phyloP scores from a whole-genome alignment of 2,113 vertebrate genomes.

The Balaeniceps rex region DNA sequence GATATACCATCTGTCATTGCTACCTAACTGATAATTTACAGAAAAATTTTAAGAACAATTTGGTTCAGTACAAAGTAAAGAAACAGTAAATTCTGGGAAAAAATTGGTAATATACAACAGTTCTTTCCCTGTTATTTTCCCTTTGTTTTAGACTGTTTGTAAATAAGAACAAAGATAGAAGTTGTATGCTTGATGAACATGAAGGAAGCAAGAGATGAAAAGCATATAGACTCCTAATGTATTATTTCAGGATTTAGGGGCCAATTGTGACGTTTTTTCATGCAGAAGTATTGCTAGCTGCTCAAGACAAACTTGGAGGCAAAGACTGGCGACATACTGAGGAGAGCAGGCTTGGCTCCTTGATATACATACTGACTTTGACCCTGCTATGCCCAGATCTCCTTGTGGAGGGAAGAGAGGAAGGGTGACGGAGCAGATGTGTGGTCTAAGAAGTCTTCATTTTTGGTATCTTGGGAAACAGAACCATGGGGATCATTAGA shows the following conservation, averaged over 20 bases:
- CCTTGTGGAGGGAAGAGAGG: background rate
- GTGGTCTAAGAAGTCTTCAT: background rate
- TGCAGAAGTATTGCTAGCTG: background rate
- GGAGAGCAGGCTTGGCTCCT: background rate
- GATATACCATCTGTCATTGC: constrained; percentile 36
- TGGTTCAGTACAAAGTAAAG: background rate
- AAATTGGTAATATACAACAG: background rate
- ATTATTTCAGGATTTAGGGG: background rate
- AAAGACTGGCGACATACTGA: background rate
- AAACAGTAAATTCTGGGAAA: background rate
- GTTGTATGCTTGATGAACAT: background rate
- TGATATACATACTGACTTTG: background rate
- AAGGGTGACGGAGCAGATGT: background rate
- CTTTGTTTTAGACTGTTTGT: background rate
- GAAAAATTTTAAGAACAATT: background rate
- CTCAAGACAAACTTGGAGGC: background rate
- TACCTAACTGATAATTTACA: constrained; percentile 7
- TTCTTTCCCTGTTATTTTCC: background rate
- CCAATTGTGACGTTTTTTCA: background rate
- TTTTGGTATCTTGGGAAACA: background rate
- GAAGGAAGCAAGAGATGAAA: background rate
- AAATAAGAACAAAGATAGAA: background rate
- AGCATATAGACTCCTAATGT: background rate
- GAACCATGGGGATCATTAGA: background rate
- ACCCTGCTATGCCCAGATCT: background rate